Percentiles rank a stretch among this genome's conserved stretches.
These are phyloP conservation scores for Globodera ellingtonae DNA, from an alignment of 1,140 invertebrate genomes.

Conservation along the genomic window DNA sequence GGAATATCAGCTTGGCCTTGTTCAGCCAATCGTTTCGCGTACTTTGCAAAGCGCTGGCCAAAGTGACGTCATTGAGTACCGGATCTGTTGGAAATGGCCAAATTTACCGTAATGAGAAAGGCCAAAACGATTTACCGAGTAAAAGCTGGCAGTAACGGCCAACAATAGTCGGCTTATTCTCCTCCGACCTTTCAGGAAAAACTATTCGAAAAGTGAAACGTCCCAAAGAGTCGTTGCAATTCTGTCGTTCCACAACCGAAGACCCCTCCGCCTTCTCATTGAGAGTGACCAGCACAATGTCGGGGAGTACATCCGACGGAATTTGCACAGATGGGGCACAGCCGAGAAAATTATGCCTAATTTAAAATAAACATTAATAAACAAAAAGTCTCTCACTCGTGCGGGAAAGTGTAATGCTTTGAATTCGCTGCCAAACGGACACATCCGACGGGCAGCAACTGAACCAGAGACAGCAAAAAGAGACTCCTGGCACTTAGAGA, in stretches of 20 bases:
- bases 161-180: constrained; percentile 28
- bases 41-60: constrained; percentile 30
- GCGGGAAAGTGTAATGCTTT: constrained; percentile 23
- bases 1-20: constrained; percentile 48
- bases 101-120: constrained; percentile 10
- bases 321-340: constrained; percentile 19
- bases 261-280: constrained; percentile 1
- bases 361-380: constrained; percentile 13
- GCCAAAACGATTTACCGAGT: constrained; percentile 16
- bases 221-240: constrained; percentile 19
- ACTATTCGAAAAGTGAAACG: constrained; percentile 36
- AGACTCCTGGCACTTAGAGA: constrained; percentile 20
- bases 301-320: constrained; percentile 27
- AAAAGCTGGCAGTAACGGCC: constrained; percentile 38
- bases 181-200: not conserved
- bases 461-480: constrained; percentile 42
- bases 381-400: constrained; percentile 25
- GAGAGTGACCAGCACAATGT: constrained; percentile 29
- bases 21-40: constrained; percentile 49
- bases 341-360: constrained; percentile 48
- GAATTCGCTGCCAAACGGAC: constrained; percentile 35
- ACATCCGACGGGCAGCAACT: constrained; percentile 45
- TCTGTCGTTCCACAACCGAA: not conserved
- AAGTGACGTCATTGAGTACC: constrained; percentile 27
- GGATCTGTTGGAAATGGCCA: constrained; percentile 19